Evolutionary conservation across 2,113 vertebrate genomes (phyloP).

Genomic region (Cichladusa arquata): DNA sequence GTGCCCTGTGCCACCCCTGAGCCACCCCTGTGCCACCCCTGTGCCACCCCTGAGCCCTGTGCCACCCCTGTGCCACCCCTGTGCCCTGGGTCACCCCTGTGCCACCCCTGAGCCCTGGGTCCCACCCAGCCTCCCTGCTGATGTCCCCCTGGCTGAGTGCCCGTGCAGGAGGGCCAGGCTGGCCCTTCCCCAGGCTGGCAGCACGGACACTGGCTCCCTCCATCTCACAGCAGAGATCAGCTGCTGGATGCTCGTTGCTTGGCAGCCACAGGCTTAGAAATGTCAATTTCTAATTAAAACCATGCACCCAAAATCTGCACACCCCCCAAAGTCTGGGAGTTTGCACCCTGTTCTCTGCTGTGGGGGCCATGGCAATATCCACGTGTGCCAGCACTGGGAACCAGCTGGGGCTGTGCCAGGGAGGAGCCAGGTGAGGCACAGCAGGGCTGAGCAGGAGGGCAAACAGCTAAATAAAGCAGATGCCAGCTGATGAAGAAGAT

Average conservation of each 20-base stretch:
- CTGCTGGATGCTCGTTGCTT: slow-evolving; percentile 56
- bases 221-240: background rate
- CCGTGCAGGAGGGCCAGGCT: background rate
- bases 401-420: background rate
- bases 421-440: background rate
- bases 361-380: background rate
- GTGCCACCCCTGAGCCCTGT: no score
- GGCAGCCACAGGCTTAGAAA: slow-evolving; percentile 64
- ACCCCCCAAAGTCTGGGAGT: background rate
- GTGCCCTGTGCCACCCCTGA: background rate
- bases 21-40: no score
- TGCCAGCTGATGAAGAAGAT: background rate
- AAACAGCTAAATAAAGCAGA: background rate
- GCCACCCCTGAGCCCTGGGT: background rate
- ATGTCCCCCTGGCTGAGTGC: background rate
- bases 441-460: background rate
- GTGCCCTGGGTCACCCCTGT: no score
- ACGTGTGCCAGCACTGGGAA: background rate
- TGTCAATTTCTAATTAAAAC: slow-evolving; percentile 66
- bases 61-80: no score
- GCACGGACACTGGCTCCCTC: background rate
- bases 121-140: background rate
- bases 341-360: background rate
- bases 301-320: slow-evolving; percentile 28
- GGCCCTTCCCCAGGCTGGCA: background rate